Evolutionary conservation across 30 jellyfish, hydroid and myxozoan species (phyloP).

Genomic region (Mastigias papua): DNA sequence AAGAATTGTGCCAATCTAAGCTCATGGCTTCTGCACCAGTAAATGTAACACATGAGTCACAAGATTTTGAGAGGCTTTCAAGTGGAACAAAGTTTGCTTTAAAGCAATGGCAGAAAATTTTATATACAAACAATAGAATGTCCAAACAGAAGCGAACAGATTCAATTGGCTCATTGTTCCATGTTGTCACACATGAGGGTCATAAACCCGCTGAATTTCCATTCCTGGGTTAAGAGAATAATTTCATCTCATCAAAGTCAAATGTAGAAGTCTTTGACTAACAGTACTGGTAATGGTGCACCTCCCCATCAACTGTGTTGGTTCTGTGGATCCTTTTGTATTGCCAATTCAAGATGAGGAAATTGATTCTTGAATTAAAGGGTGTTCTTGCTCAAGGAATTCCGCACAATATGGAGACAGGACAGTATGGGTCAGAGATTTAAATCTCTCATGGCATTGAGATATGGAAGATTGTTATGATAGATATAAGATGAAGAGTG

Average conservation of each 20-base stretch:
- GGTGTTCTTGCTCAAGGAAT: too few relatives aligned
- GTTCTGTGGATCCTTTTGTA: background rate
- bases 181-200: conserved; percentile 77
- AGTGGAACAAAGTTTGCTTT: conserved; percentile 73
- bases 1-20: conserved; percentile 56
- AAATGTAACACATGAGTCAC: conserved; percentile 25
- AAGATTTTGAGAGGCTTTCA: conserved; percentile 70
- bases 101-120: conserved; percentile 47
- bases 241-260: background rate
- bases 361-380: background rate
- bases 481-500: too few relatives aligned
- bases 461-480: too few relatives aligned
- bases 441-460: too few relatives aligned
- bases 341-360: background rate
- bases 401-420: too few relatives aligned
- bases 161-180: conserved; percentile 71
- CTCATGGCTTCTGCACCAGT: conserved; percentile 70
- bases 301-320: background rate
- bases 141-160: conserved; percentile 33
- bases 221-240: conserved; percentile 47
- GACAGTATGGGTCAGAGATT: too few relatives aligned
- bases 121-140: conserved; percentile 27
- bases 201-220: conserved; percentile 72
- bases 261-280: background rate
- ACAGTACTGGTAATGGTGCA: background rate